phyloP scores from a whole-genome alignment of 1,140 invertebrate genomes.

The Drosophila hydei region DNA sequence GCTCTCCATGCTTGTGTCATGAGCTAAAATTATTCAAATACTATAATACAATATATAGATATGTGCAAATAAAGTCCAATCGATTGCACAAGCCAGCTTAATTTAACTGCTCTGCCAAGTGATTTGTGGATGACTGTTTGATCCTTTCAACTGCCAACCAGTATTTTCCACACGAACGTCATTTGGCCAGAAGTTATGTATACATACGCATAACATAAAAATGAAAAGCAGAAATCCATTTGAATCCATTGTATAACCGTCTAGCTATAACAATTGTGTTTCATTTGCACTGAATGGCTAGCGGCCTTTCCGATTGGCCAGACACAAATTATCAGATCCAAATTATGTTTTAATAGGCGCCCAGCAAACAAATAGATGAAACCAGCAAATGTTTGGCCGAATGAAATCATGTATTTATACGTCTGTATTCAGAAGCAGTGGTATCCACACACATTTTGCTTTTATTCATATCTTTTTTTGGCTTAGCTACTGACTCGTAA shows the following conservation, averaged over 20 bases:
- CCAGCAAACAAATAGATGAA: constrained; percentile 30
- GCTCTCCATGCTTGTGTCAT: constrained; percentile 11
- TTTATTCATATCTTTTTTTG: too few relatives aligned
- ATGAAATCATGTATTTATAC: constrained; percentile 52
- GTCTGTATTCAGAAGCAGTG: too few relatives aligned
- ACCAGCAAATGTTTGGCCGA: constrained; percentile 29
- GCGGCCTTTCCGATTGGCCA: constrained; percentile 48
- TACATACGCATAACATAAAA: constrained; percentile 7
- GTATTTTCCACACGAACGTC: background rate
- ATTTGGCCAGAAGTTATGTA: constrained; percentile 36
- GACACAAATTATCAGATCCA: constrained; percentile 53
- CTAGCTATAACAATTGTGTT: constrained; percentile 62
- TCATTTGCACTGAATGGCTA: constrained; percentile 46
- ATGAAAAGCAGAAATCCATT: constrained; percentile 51
- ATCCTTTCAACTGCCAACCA: constrained; percentile 21
- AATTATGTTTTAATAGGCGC: constrained; percentile 70
- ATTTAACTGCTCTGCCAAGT: background rate
- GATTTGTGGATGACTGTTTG: constrained; percentile 1
- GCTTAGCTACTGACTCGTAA: too few relatives aligned
- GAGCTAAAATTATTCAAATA: constrained; percentile 32
- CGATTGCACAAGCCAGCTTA: constrained; percentile 38
- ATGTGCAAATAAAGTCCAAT: constrained; percentile 36
- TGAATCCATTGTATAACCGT: constrained; percentile 18
- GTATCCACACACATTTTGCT: too few relatives aligned
- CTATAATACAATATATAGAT: constrained; percentile 18